Base-by-base conservation (phyloP, 2,888 invertebrate species). In the Cheiracanthium punctorium region DNA sequence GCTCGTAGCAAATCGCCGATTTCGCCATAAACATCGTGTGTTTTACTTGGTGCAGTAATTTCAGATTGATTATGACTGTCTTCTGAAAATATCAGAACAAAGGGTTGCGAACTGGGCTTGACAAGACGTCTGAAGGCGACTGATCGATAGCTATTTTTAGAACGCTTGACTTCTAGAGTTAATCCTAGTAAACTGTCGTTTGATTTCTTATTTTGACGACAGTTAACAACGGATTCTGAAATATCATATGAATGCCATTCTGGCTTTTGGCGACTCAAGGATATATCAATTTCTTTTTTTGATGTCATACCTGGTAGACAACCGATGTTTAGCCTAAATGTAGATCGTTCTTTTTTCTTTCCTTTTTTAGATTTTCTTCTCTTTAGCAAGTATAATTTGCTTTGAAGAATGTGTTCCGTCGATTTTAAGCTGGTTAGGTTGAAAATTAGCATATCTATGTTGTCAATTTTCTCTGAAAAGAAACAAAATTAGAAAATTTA, bases 51-150 rank as follows among this genome's bases (percentile, higher is more conserved):
- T 28, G 41, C 7, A 29, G 58, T 30, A 7, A 69, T 28, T n/a
- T 20, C 28, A 12, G 75, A 67, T 48, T 43, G 89, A 89, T 58
- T 90, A 89, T 14, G 90, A 87, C 14, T 91, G 82, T 91, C 91
- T 87, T 92, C 91, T 12, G 92, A 91, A 89, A 91, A 92, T 29
- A 92, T 90, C 28, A 92, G 89, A 70, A 92, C 90, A 87, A 91
- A 92, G 33, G 92, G 92, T 77, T 90, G 88, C 17, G 91, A 90
- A 86, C 90, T 90, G 48, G 90, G 90, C 41, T 90, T 88, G 17
- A 91, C 88, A 67, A 91, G 90, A 79, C 90, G 89, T 76, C 90
- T 90, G 41, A 91, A 88, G 20, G 90, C 88, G 58, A 91, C 80
- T 5, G 89, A 48, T 52, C 88, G 88, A 37, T 87, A 74, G 33